Evolutionary conservation across 2,113 vertebrate species (phyloP).

Genomic region (Riparia riparia): DNA sequence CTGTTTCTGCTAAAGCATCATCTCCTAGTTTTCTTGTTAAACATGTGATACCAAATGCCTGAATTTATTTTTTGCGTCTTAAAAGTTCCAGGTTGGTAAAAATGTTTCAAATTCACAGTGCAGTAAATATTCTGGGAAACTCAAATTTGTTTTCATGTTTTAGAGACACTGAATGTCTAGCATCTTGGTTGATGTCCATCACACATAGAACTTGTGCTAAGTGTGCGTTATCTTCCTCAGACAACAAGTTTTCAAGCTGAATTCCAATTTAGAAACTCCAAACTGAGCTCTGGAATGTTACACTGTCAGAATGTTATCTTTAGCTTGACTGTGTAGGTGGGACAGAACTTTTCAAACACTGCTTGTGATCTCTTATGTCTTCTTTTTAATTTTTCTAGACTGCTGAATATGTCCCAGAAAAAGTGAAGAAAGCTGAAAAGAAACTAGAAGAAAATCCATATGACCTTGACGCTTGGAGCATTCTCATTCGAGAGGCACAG

Average conservation of each 20-base stretch:
- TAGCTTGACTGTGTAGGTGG: background rate
- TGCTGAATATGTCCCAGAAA: constrained; percentile 97
- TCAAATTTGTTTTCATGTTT: background rate
- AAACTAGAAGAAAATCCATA: constrained; percentile 99
- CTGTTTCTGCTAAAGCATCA: background rate
- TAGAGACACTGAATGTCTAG: background rate
- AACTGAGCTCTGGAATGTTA: background rate
- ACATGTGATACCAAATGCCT: background rate
- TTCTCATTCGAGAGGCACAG: constrained; percentile 99
- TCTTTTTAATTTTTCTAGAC: constrained; percentile 79
- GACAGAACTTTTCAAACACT: background rate
- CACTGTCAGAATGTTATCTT: background rate
- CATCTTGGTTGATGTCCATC: background rate
- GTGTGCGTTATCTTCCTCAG: background rate
- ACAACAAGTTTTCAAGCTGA: background rate
- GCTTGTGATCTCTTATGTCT: constrained; percentile 51
- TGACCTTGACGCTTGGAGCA: constrained; percentile 99
- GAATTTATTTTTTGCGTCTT: background rate
- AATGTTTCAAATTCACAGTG: background rate
- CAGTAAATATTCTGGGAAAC: background rate
- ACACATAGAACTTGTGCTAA: background rate
- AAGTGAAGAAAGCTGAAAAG: constrained; percentile 99
- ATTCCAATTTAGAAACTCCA: background rate
- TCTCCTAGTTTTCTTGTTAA: background rate
- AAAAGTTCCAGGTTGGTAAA: background rate